Evolutionary conservation across 2,888 invertebrate species (phyloP), one percentile per base, ranked within the genome.

Genomic region (Agrotis puta): DNA sequence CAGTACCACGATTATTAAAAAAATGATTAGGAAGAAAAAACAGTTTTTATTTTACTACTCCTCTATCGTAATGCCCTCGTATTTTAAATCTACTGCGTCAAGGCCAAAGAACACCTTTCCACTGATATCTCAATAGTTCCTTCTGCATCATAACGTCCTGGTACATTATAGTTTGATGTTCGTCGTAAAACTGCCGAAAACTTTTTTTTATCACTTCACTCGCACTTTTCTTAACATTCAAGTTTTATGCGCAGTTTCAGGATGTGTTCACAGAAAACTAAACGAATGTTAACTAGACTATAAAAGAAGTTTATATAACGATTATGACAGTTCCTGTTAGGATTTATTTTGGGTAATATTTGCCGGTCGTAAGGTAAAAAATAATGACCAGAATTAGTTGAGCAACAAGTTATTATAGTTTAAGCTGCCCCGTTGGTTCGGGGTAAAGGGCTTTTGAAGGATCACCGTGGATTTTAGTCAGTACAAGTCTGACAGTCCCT

Each of bases 81-180:
- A 13, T 48, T 69, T 58, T 24, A 47, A n/a, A 48, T 56, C 11
- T 22, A 0, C 45, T 59, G 39, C 16, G 39, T 63, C 57, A 68
- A 39, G 45, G 11, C 45, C 57, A 72, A 57, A 45, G 68, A 79
- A 47, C 79, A 71, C 70, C 63, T 78, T 70, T 51, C 43, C 27
- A 64, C 45, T 64, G 79, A 79, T 79, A 79, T 79, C 79, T 76
- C 68, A 79, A 79, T 68, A 79, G 76, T 68, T 79, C 51, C 59
- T 82, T 76, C 64, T 71, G 68, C 74, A 57, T 79, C 84, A 81
- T 85, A 78, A 70, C 71, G 53, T 83, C 81, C 82, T 84, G 61
- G 79, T 79, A 84, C 79, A 73, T 39, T 82, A 79, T 74, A 84
- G 77, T 83, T 84, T 85, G 78, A 85, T 85, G 81, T 64, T 56